Evolutionary conservation across 1,140 invertebrate genomes (phyloP), one percentile per base, ranked within the genome.

Genomic region (Mercenaria mercenaria): DNA sequence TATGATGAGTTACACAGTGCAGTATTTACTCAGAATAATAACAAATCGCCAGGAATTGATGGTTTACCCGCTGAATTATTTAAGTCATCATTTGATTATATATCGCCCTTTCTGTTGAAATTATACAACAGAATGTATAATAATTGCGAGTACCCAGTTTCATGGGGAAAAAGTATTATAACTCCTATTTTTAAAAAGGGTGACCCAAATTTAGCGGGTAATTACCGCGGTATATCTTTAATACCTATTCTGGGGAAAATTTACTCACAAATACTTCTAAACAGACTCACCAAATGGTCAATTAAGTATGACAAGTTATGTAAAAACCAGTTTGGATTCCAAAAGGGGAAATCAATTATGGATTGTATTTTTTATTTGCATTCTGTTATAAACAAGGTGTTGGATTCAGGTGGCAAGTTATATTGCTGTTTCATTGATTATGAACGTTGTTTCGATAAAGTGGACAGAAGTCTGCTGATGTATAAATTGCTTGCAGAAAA

Each of bases 131-230:
- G 10, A 37, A 37, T 72, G 2, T 72, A 18, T 72, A 39, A 11
- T 39, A 72, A 29, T 39, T 13, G 32, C 32, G 67, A 72, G 15
- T 34, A 72, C n/a, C 67, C 67, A 13, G 34, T 8, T 34, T 72
- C 67, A 3, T 72, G 67, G 67, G 67, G 67, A 4, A 8, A 72
- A 34, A 10, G 67, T 6, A 39, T 72, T 11, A 32, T 72, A 72
- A n/a, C 67, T 11, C 67, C 67, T 10, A 72, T 72, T 34, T 72
- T 72, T 72, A 72, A 72, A 72, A 39, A 72, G 23, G 59, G 59
- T n/a, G 56, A 61, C n/a, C 10, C n/a, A 13, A 61, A 34, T 29
- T 8, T 4, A 11, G 37, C 29, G 34, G 10, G n/a, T 32, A 72
- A 72, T n/a, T 72, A 72, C 34, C 29, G 67, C 11, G 67, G 26